Evolutionary conservation across 2,888 invertebrate species (phyloP), one percentile per base, ranked within the genome.

Genomic region (Cheiracanthium punctorium): DNA sequence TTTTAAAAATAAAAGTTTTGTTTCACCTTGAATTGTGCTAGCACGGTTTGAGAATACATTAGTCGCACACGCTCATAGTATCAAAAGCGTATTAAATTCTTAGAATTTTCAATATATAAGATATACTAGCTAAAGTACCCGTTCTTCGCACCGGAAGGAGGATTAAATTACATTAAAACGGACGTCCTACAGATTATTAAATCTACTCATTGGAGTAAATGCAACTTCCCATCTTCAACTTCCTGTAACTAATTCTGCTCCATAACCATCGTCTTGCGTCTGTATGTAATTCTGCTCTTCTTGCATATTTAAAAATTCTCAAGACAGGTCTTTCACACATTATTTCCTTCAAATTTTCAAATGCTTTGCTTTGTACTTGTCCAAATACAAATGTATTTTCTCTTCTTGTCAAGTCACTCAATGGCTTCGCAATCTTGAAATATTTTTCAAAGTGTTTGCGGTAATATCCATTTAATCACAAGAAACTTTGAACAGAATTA

Each of bases 381-480:
- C 17, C 20, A 14, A 82, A 73, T 7, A 24, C 0, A 20, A 82
- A 82, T 32, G 2, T 28, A 8, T 17, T 12, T 1, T 72, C 65
- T 10, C 72, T 67, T 24, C 58, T 52, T 8, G 65, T 5, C 2
- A 82, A 17, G 17, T 82, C 76, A 64, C 82, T 82, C 17, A 82
- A 70, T 4, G 76, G 76, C 32, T 41, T 82, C 0, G 58, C 76
- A 43, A 71, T 70, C 10, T 20, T 17, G 24, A 70, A 65, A 33
- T 82, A 82, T 1, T n/a, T 30, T 20, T 48, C 33, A 12, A 82
- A 75, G 58, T 75, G 75, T 52, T 82, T 82, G 0, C 70, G 12
- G 12, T 75, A 75, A 29, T 75, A 82, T 4, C 33, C 28, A 1
- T 52, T 58, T 10, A 75, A 20, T 28, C 70, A 43, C 2, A 75